These are phyloP conservation scores for Triplophysa dalaica DNA, from an alignment of 2,113 vertebrate genomes.

Conservation along the genomic window DNA sequence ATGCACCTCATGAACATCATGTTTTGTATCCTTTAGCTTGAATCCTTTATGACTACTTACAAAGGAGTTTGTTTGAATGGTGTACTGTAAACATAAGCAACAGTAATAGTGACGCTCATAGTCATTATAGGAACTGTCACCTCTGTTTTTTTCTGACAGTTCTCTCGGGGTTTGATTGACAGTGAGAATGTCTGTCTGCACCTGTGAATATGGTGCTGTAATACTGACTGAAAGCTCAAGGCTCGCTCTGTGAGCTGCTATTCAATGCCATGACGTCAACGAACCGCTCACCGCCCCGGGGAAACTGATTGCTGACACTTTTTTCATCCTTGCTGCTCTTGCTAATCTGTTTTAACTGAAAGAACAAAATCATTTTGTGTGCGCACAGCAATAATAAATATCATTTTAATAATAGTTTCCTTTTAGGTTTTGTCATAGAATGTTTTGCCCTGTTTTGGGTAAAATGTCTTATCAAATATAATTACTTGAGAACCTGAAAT, in stretches of 20 bases:
- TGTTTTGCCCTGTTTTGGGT: no score
- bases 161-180: neutral
- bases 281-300: neutral
- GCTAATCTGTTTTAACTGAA: no score
- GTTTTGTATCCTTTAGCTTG: neutral
- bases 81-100: neutral
- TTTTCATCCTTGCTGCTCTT: neutral
- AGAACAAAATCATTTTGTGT: no score
- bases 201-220: neutral
- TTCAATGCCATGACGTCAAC: conserved; percentile 7
- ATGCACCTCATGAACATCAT: neutral
- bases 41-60: no score
- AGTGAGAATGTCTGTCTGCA: neutral
- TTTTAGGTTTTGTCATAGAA: no score
- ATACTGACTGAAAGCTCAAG: neutral
- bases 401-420: no score
- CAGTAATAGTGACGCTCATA: neutral
- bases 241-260: neutral
- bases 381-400: no score
- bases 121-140: conserved; percentile 3
- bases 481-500: no score
- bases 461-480: no score
- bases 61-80: no score
- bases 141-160: conserved; percentile 2
- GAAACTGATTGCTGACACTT: neutral